These are phyloP conservation scores for Eupithecia pulchellata DNA, from an alignment of 2,888 invertebrate genomes.

Conservation along the genomic window DNA sequence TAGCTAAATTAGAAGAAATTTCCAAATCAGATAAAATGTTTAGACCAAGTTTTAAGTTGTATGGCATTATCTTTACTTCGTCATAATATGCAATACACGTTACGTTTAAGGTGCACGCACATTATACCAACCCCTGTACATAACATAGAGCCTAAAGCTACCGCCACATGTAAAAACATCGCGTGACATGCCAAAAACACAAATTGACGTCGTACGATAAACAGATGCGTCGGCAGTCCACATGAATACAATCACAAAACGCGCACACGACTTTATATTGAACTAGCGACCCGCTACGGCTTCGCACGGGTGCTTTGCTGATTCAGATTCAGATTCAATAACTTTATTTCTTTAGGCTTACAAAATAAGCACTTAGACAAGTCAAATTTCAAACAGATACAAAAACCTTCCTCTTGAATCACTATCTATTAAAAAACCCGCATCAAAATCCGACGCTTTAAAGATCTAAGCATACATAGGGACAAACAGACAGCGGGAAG, in stretches of 20 bases:
- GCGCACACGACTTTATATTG: constrained; percentile 1
- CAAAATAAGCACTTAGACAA: too few relatives aligned
- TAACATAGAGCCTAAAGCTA: constrained; percentile 10
- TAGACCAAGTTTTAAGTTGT: not conserved
- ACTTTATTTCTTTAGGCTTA: too few relatives aligned
- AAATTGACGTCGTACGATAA: constrained; percentile 7
- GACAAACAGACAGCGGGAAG: too few relatives aligned
- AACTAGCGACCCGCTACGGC: too few relatives aligned
- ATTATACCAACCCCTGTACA: constrained; percentile 3
- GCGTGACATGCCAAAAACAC: not conserved
- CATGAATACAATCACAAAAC: constrained; percentile 13
- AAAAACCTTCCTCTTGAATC: too few relatives aligned
- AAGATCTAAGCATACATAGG: too few relatives aligned
- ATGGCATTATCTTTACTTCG: not conserved
- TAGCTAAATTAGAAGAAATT: constrained; percentile 14
- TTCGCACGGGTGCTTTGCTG: too few relatives aligned
- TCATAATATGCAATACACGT: constrained; percentile 1
- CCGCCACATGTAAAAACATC: constrained; percentile 8
- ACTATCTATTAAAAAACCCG: too few relatives aligned
- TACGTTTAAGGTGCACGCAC: not conserved
- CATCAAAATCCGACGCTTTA: too few relatives aligned
- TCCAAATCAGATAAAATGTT: constrained; percentile 17
- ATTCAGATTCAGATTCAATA: too few relatives aligned
- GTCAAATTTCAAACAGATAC: too few relatives aligned
- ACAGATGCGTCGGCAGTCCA: constrained; percentile 6